Evolutionary conservation across 2,888 invertebrate species (phyloP).

Genomic region (Bombylius major): DNA sequence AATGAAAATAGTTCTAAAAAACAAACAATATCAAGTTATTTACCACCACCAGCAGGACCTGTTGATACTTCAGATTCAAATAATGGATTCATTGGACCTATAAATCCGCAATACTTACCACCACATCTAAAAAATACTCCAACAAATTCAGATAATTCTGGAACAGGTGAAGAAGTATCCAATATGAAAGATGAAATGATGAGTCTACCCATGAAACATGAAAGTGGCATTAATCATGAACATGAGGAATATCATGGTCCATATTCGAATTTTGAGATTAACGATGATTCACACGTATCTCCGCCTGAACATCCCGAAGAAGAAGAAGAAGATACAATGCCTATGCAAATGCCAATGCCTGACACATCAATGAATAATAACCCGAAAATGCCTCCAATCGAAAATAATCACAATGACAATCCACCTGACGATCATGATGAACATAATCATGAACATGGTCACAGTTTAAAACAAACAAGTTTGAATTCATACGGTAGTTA

Average conservation of each 20-base stretch:
- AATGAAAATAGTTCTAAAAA: slow-evolving; percentile 22
- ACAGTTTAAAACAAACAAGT: background rate
- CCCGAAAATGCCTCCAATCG: background rate
- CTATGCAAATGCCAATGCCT: background rate
- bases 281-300: background rate
- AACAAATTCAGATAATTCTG: background rate
- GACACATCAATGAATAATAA: background rate
- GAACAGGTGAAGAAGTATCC: background rate
- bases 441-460: slow-evolving; percentile 23
- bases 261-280: background rate
- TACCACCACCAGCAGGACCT: slow-evolving; percentile 29
- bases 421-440: slow-evolving; percentile 24
- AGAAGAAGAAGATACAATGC: background rate
- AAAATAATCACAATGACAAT: slow-evolving; percentile 14
- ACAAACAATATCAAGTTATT: slow-evolving; percentile 26
- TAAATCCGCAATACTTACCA: slow-evolving; percentile 19
- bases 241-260: slow-evolving; percentile 6
- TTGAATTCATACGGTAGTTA: slow-evolving; percentile 14
- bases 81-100: slow-evolving; percentile 21
- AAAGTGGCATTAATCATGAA: background rate
- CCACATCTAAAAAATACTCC: slow-evolving; percentile 2
- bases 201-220: too few relatives aligned
- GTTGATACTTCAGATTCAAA: slow-evolving; percentile 2
- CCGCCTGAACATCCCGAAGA: background rate
- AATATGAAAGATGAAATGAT: background rate